Base-by-base conservation (phyloP, 2,888 invertebrate species). In the Stratiomys singularior region DNA sequence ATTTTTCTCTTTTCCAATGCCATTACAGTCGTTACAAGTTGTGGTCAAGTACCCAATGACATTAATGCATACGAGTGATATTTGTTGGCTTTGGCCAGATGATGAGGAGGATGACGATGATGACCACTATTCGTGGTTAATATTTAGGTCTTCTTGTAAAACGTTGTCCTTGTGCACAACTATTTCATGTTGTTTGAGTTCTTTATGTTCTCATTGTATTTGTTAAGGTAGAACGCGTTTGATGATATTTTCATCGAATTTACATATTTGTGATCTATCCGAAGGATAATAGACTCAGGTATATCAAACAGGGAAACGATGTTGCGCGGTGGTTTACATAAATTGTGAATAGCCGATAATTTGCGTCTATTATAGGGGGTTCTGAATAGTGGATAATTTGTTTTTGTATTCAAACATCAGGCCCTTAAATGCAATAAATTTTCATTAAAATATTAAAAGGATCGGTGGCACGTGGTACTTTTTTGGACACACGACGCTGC, bases 21-120 rank as follows among this genome's bases (percentile, higher is more conserved):
- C 64, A 64, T 64, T 64, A 28, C n/a, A 64, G 67, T 67, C 67
- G 27, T 47, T 71, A 46, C 13, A 15, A 71, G 46, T 47, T 71
- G 71, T 71, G 71, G 71, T 71, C 71, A 71, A 46, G 71, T 25
- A 52, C 27, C 23, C 27, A 25, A 15, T 27, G 27, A 71, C 47
- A 27, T n/a, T 25, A 67, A 9, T 67, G 18, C 27, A 64, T 64
- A 60, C 60, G 60, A 21, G 5, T 37, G 37, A 37, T 37, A 25
- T 60, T 28, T 30, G 5, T 60, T 30, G 64, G 27, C 64, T 64
- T 30, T 30, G 64, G 64, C 30, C 37, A n/a, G 18, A 30, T 1
- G 60, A 25, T 60, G 13, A 60, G 37, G 37, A 37, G 37, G 3
- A 37, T 52, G 15, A 52, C 52, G 60, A 25, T 23, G 25, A 60